Evolutionary conservation across 1,140 invertebrate species (phyloP).

Genomic region (Metaphire vulgaris): DNA sequence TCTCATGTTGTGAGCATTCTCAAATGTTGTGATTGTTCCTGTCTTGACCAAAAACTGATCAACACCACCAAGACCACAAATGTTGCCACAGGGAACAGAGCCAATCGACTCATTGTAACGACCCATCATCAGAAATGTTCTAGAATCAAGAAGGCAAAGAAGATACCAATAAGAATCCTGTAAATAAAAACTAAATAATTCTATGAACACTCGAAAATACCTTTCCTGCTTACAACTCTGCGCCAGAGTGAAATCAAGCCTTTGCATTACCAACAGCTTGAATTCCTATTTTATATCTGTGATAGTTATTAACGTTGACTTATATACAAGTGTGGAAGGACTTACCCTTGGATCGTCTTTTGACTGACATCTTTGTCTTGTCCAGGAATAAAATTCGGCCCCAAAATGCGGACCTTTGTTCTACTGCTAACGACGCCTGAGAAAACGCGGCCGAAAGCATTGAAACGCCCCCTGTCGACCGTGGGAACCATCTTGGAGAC

Average conservation of each 20-base stretch:
- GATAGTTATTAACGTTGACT: too few species aligned
- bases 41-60: conserved; percentile 99
- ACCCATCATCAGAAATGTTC: conserved; percentile 99
- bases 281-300: too few species aligned
- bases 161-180: background rate
- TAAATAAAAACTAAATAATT: background rate
- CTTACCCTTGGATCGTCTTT: conserved; percentile 84
- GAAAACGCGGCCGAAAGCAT: conserved; percentile 99
- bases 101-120: conserved; percentile 99
- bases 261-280: too few species aligned
- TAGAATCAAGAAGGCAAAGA: conserved; percentile 35
- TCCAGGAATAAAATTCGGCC: conserved; percentile 92
- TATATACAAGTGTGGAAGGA: too few species aligned
- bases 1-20: conserved; percentile 98
- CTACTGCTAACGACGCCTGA: conserved; percentile 87
- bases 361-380: conserved; percentile 99
- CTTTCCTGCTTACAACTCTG: too few species aligned
- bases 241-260: too few species aligned
- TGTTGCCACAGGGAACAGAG: conserved; percentile 98
- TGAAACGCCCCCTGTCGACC: conserved; percentile 98
- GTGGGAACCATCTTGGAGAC: conserved; percentile 99
- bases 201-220: too few species aligned
- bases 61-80: conserved; percentile 98
- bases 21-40: conserved; percentile 97
- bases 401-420: conserved; percentile 69